A percentile compares a stretch with the other conserved stretches of the same genome.
Evolutionary conservation across 2,113 vertebrate species (phyloP).

Genomic region (Tamias sibiricus): DNA sequence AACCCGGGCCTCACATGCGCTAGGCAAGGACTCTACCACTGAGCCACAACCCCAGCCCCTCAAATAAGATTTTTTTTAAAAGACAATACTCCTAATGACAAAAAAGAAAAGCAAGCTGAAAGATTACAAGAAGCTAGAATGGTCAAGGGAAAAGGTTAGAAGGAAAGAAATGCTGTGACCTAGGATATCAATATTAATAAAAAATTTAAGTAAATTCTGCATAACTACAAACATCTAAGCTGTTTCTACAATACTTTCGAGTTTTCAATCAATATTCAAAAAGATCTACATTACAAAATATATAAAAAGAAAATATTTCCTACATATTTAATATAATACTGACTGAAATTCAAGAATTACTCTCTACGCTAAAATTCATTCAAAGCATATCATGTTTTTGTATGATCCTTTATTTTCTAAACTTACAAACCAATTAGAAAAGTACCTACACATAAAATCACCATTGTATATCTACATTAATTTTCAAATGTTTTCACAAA

Average conservation of each 20-base stretch:
- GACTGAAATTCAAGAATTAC: slow-evolving; percentile 1
- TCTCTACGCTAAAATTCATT: not conserved
- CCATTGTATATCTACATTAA: not conserved
- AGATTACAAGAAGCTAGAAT: not conserved
- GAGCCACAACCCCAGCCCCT: no score
- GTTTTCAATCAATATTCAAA: not conserved
- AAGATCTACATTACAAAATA: not conserved
- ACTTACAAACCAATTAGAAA: not conserved
- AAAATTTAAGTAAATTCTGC: not conserved
- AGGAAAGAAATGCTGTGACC: not conserved
- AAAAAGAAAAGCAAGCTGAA: not conserved
- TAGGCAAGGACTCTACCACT: no score
- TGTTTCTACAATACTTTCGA: not conserved
- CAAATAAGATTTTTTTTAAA: no score
- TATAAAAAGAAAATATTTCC: not conserved
- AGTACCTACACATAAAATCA: slow-evolving; percentile 5
- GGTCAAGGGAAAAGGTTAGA: not conserved
- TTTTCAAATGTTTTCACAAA: slow-evolving; percentile 42
- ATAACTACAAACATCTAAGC: not conserved
- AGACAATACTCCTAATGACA: not conserved
- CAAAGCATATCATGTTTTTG: slow-evolving; percentile 7
- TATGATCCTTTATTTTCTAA: not conserved
- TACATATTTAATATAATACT: not conserved
- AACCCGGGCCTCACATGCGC: no score
- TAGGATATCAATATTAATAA: not conserved